Percentiles rank a stretch among this genome's conserved stretches.
Conservation (phyloP, 2,888 invertebrate genomes). For the Pardosa pseudoannulata region DNA sequence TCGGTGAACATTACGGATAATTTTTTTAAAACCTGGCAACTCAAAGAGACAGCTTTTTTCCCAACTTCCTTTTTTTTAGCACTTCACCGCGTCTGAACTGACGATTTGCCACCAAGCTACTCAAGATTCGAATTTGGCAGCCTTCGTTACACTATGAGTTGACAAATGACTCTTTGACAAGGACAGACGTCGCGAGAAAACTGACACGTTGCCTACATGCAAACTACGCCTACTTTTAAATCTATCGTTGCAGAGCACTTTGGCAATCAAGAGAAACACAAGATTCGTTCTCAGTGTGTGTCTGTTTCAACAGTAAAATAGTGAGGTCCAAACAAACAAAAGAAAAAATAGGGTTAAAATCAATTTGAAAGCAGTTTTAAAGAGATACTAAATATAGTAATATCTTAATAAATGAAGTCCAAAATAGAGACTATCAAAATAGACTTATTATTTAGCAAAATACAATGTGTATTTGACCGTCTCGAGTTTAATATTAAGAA, state of each 20-base stretch:
- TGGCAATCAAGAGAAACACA: conserved; percentile 10
- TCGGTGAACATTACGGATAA: not conserved
- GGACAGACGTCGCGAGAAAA: conserved; percentile 39
- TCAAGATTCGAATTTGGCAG: conserved; percentile 48
- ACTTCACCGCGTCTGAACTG: conserved; percentile 51
- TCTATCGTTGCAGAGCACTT: not conserved
- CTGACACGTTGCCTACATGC: not conserved
- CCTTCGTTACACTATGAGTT: conserved; percentile 37
- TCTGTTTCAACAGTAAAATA: not conserved
- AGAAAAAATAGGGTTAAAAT: too few relatives aligned
- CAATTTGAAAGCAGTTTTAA: too few relatives aligned
- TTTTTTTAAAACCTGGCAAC: conserved; percentile 3
- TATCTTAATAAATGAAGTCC: too few relatives aligned
- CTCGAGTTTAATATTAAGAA: too few relatives aligned
- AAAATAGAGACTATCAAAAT: too few relatives aligned
- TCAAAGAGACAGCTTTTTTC: not conserved
- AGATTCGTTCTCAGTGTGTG: not conserved
- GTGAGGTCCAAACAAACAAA: not conserved
- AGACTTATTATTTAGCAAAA: too few relatives aligned
- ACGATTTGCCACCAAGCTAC: conserved; percentile 62
- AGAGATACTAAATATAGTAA: too few relatives aligned
- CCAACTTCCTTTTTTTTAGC: conserved; percentile 18
- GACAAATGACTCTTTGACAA: conserved; percentile 63
- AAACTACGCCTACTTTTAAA: not conserved
- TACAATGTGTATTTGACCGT: too few relatives aligned